Evolutionary conservation across 1,140 invertebrate genomes (phyloP).

Genomic region (Pseudomyrmex concolor): DNA sequence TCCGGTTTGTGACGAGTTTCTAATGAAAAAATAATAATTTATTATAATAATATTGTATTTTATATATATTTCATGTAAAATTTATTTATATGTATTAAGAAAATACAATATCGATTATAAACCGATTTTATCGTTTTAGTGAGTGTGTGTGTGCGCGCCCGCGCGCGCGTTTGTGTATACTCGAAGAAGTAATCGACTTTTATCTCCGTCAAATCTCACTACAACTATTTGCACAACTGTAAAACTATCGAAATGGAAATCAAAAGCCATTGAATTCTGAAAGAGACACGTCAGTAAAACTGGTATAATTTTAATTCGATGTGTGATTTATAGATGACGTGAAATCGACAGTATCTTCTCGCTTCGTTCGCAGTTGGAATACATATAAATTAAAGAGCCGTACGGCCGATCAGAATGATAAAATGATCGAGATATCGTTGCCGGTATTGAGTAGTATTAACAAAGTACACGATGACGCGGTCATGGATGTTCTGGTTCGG

Average conservation of each 20-base stretch:
- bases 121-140: no score
- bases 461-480: constrained; percentile 50
- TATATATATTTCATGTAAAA: no score
- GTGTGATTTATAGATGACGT: neutral
- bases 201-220: neutral
- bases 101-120: no score
- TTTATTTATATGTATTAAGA: no score
- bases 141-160: no score
- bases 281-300: neutral
- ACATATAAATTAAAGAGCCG: neutral
- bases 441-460: constrained; percentile 26
- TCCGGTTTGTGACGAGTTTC: no score
- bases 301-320: neutral
- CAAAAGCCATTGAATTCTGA: no score
- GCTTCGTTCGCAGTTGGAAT: neutral
- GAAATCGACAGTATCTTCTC: constrained; percentile 7
- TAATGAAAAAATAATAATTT: no score
- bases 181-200: neutral
- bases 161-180: no score
- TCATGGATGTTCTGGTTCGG: constrained; percentile 39
- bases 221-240: neutral
- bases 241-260: no score
- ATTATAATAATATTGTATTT: no score
- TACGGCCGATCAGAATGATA: neutral
- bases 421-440: neutral